A percentile compares a stretch with the other conserved stretches of the same genome.
phyloP scores from a whole-genome alignment of 2,888 invertebrate genomes.

The Schizaphis graminum region DNA sequence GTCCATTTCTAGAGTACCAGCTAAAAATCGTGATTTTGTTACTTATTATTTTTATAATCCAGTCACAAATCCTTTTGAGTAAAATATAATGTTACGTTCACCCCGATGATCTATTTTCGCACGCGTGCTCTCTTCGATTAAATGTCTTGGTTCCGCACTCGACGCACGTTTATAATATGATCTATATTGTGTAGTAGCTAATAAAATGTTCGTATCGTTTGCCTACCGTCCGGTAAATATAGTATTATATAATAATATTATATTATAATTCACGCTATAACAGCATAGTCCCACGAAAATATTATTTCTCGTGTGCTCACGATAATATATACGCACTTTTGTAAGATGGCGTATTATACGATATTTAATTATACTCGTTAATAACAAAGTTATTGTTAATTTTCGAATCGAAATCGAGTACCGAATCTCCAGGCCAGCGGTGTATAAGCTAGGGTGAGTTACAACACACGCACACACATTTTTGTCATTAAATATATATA shows the following conservation, averaged over 20 bases:
- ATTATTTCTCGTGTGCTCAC: not conserved
- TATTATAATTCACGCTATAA: not conserved
- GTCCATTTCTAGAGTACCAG: not conserved
- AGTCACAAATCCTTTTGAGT: not conserved
- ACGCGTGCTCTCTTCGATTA: not conserved
- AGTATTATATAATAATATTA: not conserved
- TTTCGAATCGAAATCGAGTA: not conserved
- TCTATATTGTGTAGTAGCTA: not conserved
- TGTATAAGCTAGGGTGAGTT: conserved; percentile 9
- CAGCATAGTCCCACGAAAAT: not conserved
- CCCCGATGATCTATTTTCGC: not conserved
- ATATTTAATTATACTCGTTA: not conserved
- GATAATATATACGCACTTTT: not conserved
- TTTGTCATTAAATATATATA: conserved; percentile 50
- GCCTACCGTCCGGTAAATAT: not conserved
- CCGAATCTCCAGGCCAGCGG: not conserved
- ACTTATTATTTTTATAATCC: not conserved
- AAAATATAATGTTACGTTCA: not conserved
- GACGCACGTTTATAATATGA: not conserved
- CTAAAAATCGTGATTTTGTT: not conserved
- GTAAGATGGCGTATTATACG: not conserved
- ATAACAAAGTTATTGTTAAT: not conserved
- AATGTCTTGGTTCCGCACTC: not conserved
- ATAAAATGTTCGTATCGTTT: not conserved
- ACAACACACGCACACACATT: conserved; percentile 11